A percentile compares a stretch with the other conserved stretches of the same genome.
Evolutionary conservation across 1,140 invertebrate genomes (phyloP).

Genomic region (Camponotus floridanus): DNA sequence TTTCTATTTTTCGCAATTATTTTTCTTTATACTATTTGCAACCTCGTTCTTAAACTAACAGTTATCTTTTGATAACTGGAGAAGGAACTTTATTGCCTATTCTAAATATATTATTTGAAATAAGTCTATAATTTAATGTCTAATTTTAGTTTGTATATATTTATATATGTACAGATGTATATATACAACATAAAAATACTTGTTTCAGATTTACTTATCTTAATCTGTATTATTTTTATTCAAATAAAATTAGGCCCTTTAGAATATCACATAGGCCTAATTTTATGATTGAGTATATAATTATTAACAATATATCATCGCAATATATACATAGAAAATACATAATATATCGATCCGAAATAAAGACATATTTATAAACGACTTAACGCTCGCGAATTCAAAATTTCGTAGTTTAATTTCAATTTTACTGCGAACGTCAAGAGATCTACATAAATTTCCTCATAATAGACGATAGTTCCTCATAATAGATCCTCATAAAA

Average conservation of each 20-base stretch:
- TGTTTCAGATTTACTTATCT: too few relatives aligned
- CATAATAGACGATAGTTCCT: too few relatives aligned
- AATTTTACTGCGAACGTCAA: background rate
- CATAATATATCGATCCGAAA: conserved; percentile 26
- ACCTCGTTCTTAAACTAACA: conserved; percentile 78
- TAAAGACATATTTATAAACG: conserved; percentile 66
- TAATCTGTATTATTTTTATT: too few relatives aligned
- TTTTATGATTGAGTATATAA: conserved; percentile 63
- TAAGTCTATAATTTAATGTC: too few relatives aligned
- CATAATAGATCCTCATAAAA: too few relatives aligned
- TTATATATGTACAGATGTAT: too few relatives aligned
- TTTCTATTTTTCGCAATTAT: conserved; percentile 12
- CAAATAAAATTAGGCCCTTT: conserved; percentile 82
- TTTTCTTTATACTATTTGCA: conserved; percentile 35
- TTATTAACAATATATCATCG: conserved; percentile 7
- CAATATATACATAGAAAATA: conserved; percentile 64
- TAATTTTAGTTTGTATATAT: conserved; percentile 43
- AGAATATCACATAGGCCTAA: conserved; percentile 85
- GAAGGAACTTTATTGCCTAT: conserved; percentile 86
- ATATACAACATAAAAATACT: too few relatives aligned
- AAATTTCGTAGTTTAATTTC: conserved; percentile 50
- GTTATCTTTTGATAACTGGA: conserved; percentile 80
- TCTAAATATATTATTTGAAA: conserved; percentile 83
- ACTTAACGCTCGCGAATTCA: conserved; percentile 55
- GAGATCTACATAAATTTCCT: too few relatives aligned